Conservation (phyloP, 53 echinoderm and acorn worm genomes). For the Echinarachnius parma region DNA sequence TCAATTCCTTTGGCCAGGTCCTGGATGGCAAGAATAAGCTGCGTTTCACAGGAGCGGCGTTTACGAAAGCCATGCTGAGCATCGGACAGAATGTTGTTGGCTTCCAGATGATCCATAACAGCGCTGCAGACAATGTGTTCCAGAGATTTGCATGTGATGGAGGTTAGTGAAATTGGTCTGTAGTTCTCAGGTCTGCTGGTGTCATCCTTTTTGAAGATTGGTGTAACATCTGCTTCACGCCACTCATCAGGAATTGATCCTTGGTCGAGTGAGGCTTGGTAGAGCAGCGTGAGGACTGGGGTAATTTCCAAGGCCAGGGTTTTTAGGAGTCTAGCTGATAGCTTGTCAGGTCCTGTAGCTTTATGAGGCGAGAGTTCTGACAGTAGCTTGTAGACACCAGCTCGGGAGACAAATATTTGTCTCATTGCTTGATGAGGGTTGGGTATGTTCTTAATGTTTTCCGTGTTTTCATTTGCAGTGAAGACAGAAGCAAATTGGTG, state of each 20-base stretch:
- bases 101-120: conserved; percentile 11
- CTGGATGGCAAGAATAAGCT: too few species aligned
- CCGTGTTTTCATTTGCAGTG: conserved; percentile 15
- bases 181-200: conserved; percentile 26
- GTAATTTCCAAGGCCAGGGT: conserved; percentile 23
- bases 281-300: conserved; percentile 12
- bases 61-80: conserved; percentile 12
- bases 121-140: conserved; percentile 25
- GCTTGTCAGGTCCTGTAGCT: conserved; percentile 23
- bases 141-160: conserved; percentile 8
- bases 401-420: background rate
- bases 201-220: conserved; percentile 47
- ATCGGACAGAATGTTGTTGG: conserved; percentile 2
- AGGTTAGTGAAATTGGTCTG: conserved; percentile 39
- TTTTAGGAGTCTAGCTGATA: conserved; percentile 31
- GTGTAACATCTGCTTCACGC: conserved; percentile 23
- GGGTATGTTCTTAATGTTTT: conserved; percentile 4
- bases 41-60: too few species aligned
- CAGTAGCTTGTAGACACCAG: conserved; percentile 31
- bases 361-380: conserved; percentile 11
- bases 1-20: too few species aligned
- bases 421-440: conserved; percentile 24
- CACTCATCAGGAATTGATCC: conserved; percentile 24
- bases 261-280: conserved; percentile 21
- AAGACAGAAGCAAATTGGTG: conserved; percentile 43